Conservation (phyloP, 2,113 vertebrate genomes). For the Chaetorhynchus papuensis region DNA sequence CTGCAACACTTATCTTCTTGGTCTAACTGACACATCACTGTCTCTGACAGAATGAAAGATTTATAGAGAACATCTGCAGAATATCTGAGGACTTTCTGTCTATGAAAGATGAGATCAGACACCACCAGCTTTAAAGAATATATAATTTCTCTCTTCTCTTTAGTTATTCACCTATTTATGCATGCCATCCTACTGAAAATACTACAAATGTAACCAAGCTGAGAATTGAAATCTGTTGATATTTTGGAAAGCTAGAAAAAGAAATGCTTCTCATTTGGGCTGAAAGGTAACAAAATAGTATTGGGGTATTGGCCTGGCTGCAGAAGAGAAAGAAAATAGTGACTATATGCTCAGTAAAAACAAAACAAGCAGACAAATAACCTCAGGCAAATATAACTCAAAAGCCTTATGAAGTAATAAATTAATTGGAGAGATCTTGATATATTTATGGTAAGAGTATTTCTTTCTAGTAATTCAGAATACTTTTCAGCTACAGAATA, state of each 20-base stretch:
- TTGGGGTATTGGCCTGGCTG: not conserved
- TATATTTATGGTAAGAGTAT: not conserved
- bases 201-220: not conserved
- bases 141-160: not conserved
- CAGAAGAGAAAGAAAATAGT: not conserved
- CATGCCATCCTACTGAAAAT: not conserved
- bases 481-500: not conserved
- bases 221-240: not conserved
- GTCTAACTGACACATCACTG: not conserved
- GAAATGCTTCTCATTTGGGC: not conserved
- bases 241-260: not conserved
- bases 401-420: not conserved
- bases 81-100: not conserved
- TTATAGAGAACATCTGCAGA: not conserved
- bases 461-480: not conserved
- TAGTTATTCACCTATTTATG: not conserved
- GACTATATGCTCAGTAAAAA: not conserved
- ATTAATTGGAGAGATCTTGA: not conserved
- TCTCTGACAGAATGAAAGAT: not conserved
- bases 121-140: not conserved
- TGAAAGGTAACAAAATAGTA: not conserved
- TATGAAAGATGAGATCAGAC: not conserved
- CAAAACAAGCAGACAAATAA: not conserved
- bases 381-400: not conserved
- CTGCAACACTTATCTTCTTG: not conserved